Conservation (phyloP, 2,797 vertebrate species). For the Netta rufina region DNA sequence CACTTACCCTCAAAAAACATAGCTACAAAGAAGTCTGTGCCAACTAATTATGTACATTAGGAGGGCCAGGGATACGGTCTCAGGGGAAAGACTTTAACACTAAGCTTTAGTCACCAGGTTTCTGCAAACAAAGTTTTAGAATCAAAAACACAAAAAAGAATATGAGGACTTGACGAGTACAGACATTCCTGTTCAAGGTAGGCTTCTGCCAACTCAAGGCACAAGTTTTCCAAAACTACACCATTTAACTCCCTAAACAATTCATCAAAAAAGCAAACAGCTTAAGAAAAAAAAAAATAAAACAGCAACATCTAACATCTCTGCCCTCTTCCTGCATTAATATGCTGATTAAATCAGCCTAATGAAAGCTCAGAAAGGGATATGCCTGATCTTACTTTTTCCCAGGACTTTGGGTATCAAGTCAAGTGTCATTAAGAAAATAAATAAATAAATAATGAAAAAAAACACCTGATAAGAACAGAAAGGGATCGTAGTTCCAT, state of each 20-base stretch:
- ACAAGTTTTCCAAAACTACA: neutral
- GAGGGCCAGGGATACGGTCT: neutral
- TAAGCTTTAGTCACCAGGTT: neutral
- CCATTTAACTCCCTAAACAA: rapidly evolving
- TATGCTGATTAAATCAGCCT: neutral
- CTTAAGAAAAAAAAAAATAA: neutral
- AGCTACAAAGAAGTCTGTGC: neutral
- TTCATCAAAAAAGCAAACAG: neutral
- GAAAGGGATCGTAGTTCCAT: neutral
- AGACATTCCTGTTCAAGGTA: neutral
- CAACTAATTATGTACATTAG: neutral
- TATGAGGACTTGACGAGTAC: rapidly evolving
- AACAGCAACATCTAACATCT: neutral
- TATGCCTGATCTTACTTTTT: neutral
- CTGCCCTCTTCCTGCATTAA: neutral
- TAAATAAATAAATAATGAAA: neutral
- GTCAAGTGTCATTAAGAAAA: neutral
- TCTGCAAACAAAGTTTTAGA: neutral
- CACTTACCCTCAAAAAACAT: neutral
- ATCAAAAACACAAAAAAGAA: neutral
- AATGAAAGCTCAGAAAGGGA: neutral
- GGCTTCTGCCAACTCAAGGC: neutral
- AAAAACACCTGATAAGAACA: neutral
- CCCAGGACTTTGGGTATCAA: neutral
- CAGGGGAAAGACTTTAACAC: neutral